Conservation (phyloP, 2,888 invertebrate genomes). For the Pristionchus japonicus region DNA sequence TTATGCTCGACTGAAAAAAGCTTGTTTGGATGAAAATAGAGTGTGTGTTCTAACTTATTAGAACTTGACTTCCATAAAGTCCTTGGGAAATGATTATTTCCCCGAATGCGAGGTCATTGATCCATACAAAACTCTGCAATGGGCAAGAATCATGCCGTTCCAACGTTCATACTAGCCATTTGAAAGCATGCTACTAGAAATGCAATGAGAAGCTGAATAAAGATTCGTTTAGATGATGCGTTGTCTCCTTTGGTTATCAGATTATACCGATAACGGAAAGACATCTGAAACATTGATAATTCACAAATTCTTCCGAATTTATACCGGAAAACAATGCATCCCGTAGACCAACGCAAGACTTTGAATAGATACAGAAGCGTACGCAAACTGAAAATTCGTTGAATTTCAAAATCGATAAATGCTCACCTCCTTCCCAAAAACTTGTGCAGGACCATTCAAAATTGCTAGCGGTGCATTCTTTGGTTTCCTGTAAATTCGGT, state of each 20-base stretch:
- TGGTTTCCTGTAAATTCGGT: not conserved
- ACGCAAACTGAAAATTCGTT: not conserved
- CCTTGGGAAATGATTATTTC: not conserved
- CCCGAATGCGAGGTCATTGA: not conserved
- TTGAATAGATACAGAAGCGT: not conserved
- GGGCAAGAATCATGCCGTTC: too few relatives aligned
- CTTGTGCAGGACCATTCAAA: not conserved
- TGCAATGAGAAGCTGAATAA: not conserved
- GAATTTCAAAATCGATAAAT: not conserved
- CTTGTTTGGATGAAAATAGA: not conserved
- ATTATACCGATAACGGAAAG: not conserved
- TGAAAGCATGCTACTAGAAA: not conserved
- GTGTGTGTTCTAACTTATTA: not conserved
- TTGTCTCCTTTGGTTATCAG: not conserved
- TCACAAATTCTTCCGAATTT: not conserved
- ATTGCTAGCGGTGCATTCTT: not conserved
- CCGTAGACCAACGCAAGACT: not conserved
- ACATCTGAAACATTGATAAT: not conserved
- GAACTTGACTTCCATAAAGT: not conserved
- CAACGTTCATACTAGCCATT: too few relatives aligned
- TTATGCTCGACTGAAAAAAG: too few relatives aligned
- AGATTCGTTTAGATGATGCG: not conserved
- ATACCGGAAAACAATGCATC: not conserved
- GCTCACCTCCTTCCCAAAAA: not conserved
- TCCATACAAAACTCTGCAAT: not conserved